Percentiles rank a stretch among this genome's conserved stretches.
phyloP scores from a whole-genome alignment of 2,888 invertebrate species.

The Metellina segmentata region DNA sequence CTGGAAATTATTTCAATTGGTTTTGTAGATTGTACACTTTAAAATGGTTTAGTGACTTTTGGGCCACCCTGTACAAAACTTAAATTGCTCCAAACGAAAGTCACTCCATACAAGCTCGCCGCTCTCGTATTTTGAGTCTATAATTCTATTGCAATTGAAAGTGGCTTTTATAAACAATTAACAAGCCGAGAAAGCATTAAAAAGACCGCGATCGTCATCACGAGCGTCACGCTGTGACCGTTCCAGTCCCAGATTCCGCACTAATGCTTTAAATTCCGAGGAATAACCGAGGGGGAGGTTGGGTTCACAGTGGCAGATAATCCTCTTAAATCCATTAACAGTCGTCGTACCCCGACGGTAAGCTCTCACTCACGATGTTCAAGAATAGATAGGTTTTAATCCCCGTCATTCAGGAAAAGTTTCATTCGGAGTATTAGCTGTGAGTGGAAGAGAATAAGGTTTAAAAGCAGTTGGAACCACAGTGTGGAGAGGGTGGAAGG shows the following conservation, averaged over 20 bases:
- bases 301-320: slow-evolving; percentile 33
- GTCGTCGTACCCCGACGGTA: slow-evolving; percentile 45
- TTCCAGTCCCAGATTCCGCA: neutral
- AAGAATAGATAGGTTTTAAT: slow-evolving; percentile 61
- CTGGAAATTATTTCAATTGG: no score
- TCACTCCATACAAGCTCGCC: neutral
- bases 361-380: slow-evolving; percentile 27
- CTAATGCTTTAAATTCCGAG: slow-evolving; percentile 13
- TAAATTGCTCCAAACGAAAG: no score
- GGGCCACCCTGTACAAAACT: no score
- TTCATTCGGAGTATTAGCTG: slow-evolving; percentile 51
- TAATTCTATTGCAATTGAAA: neutral
- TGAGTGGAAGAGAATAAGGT: slow-evolving; percentile 24
- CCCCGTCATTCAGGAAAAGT: slow-evolving; percentile 62
- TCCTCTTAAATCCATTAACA: slow-evolving; percentile 60
- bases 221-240: slow-evolving; percentile 4
- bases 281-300: slow-evolving; percentile 16
- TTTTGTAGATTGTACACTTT: no score
- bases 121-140: neutral
- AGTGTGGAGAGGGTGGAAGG: slow-evolving; percentile 24
- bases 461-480: slow-evolving; percentile 48
- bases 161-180: slow-evolving; percentile 27
- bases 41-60: no score
- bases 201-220: neutral
- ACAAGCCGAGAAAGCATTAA: neutral